Evolutionary conservation across 2,113 vertebrate genomes (phyloP), one percentile per base, ranked within the genome.

Genomic region (Archocentrus centrarchus): DNA sequence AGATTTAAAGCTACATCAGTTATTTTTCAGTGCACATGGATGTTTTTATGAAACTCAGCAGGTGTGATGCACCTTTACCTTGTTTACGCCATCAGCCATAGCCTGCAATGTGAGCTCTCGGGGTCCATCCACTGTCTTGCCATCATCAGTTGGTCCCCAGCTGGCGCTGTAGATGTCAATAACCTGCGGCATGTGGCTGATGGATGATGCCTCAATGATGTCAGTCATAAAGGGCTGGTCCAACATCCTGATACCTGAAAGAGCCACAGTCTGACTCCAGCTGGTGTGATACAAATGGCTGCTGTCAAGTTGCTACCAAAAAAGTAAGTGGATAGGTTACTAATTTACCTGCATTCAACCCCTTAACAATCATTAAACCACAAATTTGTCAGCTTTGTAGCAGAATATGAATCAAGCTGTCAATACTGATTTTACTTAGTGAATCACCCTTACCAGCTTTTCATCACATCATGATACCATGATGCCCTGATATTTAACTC

Each of bases 141-240:
- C 98, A 0, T 99, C 99, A 88, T 99, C 98, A 0, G 98, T 99
- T 5, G 98, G 98, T 17, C 98, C 98, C 98, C 98, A 99, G 94
- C 98, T 99, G 91, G 98, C 98, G 11, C 98, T 99, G 85, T 99
- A 99, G 80, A 99, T 99, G 89, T 99, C 98, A 59, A 99, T 98
- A 41, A 98, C 93, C 91, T 99, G 98, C 3, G 98, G 98, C 98
- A 99, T 98, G 81, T 99, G 98, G 85, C 98, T 99, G 95, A 99
- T 99, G 76, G 98, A 99, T 3, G 98, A 99, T 27, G 98, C 98
- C 91, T 99, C 98, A 1, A 99, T 99, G 82, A 99, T 98, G 91
- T 99, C 98, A 0, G 98, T 99, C 98, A 99, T 99, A 66, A 99
- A 99, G 0, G 98, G 98, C 89, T 99, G 98, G 93, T 99, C 98